Evolutionary conservation across 2,797 vertebrate genomes (phyloP).

Genomic region (Uromys caudimaculatus): DNA sequence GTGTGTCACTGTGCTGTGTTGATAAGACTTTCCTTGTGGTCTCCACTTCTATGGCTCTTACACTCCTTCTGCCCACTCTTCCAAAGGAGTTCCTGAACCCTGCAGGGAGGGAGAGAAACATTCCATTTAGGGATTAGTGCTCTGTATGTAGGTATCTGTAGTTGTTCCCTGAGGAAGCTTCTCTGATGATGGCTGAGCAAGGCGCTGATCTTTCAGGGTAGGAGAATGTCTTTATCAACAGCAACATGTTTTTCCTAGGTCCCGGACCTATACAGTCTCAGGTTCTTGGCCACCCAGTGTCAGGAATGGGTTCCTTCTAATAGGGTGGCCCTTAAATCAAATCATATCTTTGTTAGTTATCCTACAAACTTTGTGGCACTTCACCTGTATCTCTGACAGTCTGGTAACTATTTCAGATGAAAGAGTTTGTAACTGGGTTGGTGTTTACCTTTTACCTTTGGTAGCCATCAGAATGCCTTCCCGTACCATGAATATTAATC

Average conservation of each 20-base stretch:
- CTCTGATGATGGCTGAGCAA: neutral
- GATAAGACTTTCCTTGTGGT: neutral
- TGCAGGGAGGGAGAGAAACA: neutral
- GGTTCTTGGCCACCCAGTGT: neutral
- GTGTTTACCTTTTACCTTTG: too few species aligned
- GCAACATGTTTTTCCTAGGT: neutral
- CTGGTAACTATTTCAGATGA: neutral
- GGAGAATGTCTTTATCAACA: neutral
- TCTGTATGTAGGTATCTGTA: neutral
- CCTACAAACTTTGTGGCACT: neutral
- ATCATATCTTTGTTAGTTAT: neutral
- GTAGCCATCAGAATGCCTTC: neutral
- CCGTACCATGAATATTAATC: neutral
- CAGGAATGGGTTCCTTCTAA: neutral
- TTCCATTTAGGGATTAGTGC: neutral
- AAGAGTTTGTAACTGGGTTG: neutral
- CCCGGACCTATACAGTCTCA: neutral
- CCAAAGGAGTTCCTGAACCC: neutral
- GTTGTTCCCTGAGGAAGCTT: neutral
- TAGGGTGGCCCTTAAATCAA: neutral
- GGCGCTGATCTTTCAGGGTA: neutral
- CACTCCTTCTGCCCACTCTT: neutral
- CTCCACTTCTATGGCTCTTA: neutral
- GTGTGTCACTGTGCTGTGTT: neutral
- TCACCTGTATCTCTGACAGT: neutral